A percentile compares a stretch with the other conserved stretches of the same genome.
These are phyloP conservation scores for Haplochromis vanheusdeni DNA, from an alignment of 2,113 vertebrate species.

Conservation along the genomic window DNA sequence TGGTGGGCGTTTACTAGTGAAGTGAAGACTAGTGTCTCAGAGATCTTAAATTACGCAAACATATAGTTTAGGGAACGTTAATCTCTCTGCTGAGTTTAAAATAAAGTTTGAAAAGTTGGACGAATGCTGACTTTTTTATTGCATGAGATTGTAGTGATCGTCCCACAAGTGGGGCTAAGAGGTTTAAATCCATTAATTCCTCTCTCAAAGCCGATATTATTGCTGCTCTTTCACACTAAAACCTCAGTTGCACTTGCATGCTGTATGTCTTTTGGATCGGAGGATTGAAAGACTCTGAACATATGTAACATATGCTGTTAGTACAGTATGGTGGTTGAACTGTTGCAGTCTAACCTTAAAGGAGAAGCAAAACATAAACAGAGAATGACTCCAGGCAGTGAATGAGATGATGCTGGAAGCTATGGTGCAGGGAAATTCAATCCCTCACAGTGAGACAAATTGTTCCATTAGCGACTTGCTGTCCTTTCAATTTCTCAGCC, in stretches of 20 bases:
- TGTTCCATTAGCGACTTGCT: slow-evolving; percentile 46
- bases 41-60: not conserved
- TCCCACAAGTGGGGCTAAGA: not conserved
- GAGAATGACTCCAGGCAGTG: not conserved
- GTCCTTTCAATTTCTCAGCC: slow-evolving; percentile 50
- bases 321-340: not conserved
- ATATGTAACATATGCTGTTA: not conserved
- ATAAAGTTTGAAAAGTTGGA: not conserved
- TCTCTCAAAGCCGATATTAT: not conserved
- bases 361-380: not conserved
- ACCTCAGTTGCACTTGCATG: not conserved
- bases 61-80: not conserved
- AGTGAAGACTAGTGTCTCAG: not conserved
- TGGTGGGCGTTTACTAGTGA: not conserved
- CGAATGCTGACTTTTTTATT: not conserved
- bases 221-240: not conserved
- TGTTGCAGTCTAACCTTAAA: not conserved
- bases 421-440: not conserved
- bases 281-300: not conserved
- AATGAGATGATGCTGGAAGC: slow-evolving; percentile 2
- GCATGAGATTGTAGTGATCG: not conserved
- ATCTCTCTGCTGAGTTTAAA: not conserved
- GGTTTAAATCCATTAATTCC: not conserved
- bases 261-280: not conserved
- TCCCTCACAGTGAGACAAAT: slow-evolving; percentile 53